Conservation (phyloP, 2,113 vertebrate species). For the Ophiodon elongatus region DNA sequence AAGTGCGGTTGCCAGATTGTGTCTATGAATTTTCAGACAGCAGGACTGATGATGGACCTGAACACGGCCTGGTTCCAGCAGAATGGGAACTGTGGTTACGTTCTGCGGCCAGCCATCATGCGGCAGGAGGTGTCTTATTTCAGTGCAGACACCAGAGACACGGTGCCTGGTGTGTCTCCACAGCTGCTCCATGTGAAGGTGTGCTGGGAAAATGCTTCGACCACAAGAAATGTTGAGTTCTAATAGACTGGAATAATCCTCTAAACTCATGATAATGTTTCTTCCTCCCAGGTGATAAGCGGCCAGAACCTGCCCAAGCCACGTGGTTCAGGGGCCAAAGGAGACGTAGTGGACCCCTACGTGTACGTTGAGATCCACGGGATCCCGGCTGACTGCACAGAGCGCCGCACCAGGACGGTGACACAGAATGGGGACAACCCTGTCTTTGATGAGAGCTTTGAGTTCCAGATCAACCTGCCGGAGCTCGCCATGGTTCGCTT, state of each 20-base stretch:
- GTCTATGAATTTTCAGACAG: conserved; percentile 95
- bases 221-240: not conserved
- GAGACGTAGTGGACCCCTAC: conserved; percentile 94
- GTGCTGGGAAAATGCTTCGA: not conserved
- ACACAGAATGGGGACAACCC: conserved; percentile 94
- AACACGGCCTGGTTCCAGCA: conserved; percentile 95
- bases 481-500: conserved; percentile 97
- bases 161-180: conserved; percentile 93
- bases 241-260: not conserved
- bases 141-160: conserved; percentile 92
- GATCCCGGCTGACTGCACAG: conserved; percentile 94
- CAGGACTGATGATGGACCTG: conserved; percentile 96
- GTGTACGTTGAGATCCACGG: conserved; percentile 96
- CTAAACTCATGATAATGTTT: not conserved
- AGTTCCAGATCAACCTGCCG: conserved; percentile 95
- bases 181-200: conserved; percentile 91
- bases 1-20: conserved; percentile 96
- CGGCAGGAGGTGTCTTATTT: conserved; percentile 95
- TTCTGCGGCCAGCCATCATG: conserved; percentile 95
- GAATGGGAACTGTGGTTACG: conserved; percentile 94
- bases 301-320: conserved; percentile 95
- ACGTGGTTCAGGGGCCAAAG: conserved; percentile 93
- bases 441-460: conserved; percentile 96
- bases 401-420: conserved; percentile 94
- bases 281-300: conserved; percentile 89